Conservation (phyloP, 2,113 vertebrate species). For the Henicopernis longicauda region DNA sequence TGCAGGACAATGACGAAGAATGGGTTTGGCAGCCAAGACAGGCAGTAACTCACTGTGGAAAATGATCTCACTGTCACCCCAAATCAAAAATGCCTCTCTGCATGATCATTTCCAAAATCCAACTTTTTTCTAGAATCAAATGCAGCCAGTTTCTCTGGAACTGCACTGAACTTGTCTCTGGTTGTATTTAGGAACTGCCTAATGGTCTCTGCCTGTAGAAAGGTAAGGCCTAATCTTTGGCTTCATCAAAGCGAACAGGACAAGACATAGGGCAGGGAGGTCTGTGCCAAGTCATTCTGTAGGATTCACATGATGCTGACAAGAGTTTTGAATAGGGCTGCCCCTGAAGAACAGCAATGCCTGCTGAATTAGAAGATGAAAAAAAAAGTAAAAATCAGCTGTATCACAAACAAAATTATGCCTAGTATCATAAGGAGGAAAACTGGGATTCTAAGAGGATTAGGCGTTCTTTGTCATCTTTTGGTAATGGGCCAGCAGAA, state of each 20-base stretch:
- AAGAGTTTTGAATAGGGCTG: not conserved
- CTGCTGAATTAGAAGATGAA: not conserved
- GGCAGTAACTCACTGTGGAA: not conserved
- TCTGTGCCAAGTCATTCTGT: not conserved
- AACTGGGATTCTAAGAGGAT: not conserved
- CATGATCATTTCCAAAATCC: not conserved
- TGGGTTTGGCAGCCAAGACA: not conserved
- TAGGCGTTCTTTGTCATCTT: not conserved
- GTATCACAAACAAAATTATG: not conserved
- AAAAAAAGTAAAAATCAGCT: not conserved
- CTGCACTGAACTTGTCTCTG: not conserved
- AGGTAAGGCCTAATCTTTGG: not conserved
- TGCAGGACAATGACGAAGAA: not conserved
- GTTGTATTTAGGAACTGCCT: not conserved
- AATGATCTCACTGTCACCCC: not conserved
- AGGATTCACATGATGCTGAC: not conserved
- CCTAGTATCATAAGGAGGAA: not conserved
- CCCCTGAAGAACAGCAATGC: not conserved
- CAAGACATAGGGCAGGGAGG: not conserved
- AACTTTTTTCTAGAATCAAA: not conserved
- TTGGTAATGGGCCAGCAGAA: not conserved
- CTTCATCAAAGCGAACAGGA: not conserved
- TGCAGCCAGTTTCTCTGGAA: not conserved
- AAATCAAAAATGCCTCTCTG: not conserved
- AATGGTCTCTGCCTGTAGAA: not conserved